Evolutionary conservation across 2,888 invertebrate species (phyloP).

Genomic region (Hydroisotoma schaefferi): DNA sequence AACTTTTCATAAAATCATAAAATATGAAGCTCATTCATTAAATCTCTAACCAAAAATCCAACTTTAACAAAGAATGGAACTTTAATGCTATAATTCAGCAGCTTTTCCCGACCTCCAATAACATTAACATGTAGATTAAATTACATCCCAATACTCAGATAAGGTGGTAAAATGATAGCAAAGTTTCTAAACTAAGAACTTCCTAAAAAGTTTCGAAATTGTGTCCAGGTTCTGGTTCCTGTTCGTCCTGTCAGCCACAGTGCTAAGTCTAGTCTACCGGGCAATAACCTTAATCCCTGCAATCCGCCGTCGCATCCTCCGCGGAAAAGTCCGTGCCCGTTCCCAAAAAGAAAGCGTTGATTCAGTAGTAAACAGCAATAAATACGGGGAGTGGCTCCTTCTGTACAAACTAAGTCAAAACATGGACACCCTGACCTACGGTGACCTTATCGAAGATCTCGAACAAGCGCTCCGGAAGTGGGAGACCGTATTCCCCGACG

Average conservation of each 20-base stretch:
- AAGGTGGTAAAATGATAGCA: no score
- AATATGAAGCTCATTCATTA: no score
- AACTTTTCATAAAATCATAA: no score
- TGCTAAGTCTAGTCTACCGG: conserved; percentile 25
- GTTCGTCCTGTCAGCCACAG: conserved; percentile 18
- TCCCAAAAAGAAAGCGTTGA: conserved; percentile 20
- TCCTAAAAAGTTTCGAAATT: conserved; percentile 1
- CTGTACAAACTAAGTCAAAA: conserved; percentile 38
- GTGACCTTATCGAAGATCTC: conserved; percentile 31
- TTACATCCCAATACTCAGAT: no score
- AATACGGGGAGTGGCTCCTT: conserved; percentile 40
- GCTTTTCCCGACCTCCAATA: no score
- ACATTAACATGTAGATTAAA: no score
- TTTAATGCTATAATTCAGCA: no score
- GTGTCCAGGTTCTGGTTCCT: conserved; percentile 38
- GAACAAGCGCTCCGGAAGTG: conserved; percentile 29
- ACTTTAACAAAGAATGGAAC: not conserved
- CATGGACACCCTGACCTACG: conserved; percentile 36
- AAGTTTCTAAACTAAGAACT: not conserved
- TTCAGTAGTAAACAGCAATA: conserved; percentile 14
- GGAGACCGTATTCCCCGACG: conserved; percentile 21
- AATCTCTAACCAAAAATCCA: no score
- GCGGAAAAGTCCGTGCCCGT: conserved; percentile 15
- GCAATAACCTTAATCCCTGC: conserved; percentile 19
- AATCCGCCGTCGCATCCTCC: conserved; percentile 22